phyloP scores from a whole-genome alignment of 2,113 vertebrate genomes.

The Sylvilagus bachmani region DNA sequence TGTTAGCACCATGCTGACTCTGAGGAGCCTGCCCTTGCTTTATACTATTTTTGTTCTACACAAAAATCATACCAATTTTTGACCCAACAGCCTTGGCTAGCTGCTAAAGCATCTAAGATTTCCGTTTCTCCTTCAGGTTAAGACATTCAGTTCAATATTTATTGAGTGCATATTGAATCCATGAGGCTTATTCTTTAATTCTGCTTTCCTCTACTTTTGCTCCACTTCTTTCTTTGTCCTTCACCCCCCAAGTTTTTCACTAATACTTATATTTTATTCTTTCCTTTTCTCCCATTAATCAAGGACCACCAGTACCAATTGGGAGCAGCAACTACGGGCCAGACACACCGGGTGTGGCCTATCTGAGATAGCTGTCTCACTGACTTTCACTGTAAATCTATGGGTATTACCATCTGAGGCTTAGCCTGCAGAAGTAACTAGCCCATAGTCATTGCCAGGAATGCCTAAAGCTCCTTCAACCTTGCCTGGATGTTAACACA shows the following conservation, averaged over 20 bases:
- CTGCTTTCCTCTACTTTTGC: not conserved
- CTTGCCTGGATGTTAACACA: not conserved
- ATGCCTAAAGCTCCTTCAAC: not conserved
- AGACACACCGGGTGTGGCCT: not conserved
- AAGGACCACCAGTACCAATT: not conserved
- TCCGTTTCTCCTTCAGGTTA: not conserved
- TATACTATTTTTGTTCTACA: not conserved
- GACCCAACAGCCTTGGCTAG: not conserved
- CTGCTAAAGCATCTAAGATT: not conserved
- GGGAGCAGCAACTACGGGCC: not conserved
- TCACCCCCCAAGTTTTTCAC: not conserved
- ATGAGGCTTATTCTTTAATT: not conserved
- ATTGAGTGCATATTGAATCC: not conserved
- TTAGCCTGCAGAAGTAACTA: not conserved
- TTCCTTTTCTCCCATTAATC: not conserved
- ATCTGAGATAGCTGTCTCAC: not conserved
- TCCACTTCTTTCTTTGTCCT: not conserved
- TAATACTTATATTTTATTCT: not conserved
- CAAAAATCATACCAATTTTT: not conserved
- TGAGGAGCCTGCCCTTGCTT: rapidly evolving
- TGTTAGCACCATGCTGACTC: not conserved
- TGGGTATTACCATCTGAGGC: not conserved
- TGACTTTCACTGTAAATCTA: not conserved
- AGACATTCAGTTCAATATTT: not conserved
- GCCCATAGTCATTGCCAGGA: not conserved